Evolutionary conservation across 2,797 vertebrate genomes (phyloP).

Genomic region (Sparidentex hasta): DNA sequence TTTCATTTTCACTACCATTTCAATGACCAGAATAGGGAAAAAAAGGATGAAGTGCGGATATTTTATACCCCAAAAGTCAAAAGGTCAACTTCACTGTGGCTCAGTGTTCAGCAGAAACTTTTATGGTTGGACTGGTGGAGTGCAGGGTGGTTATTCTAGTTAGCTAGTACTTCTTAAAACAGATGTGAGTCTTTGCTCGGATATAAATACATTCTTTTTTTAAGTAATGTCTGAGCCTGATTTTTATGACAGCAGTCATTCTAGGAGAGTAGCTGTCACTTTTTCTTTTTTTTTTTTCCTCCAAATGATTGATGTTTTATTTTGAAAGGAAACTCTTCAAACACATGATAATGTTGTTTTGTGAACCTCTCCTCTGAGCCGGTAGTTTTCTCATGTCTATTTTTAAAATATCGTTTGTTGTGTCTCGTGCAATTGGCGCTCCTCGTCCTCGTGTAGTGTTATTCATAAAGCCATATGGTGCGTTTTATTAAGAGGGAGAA

Average conservation of each 20-base stretch:
- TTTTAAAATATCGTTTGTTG: slow-evolving; percentile 58
- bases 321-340: slow-evolving; percentile 48
- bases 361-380: slow-evolving; percentile 19
- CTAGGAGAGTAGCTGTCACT: background rate
- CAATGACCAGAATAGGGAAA: too few relatives aligned
- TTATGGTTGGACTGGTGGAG: too few relatives aligned
- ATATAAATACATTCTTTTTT: slow-evolving; percentile 44
- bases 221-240: slow-evolving; percentile 10
- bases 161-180: slow-evolving; percentile 14
- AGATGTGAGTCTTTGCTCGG: slow-evolving; percentile 1
- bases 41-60: too few relatives aligned
- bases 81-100: too few relatives aligned
- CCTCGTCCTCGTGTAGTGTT: slow-evolving; percentile 7
- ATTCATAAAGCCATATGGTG: slow-evolving; percentile 46
- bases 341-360: slow-evolving; percentile 19
- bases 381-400: slow-evolving; percentile 44
- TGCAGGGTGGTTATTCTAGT: background rate
- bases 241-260: slow-evolving; percentile 43
- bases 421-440: slow-evolving; percentile 26
- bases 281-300: background rate
- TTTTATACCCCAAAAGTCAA: too few relatives aligned
- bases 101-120: too few relatives aligned
- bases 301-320: slow-evolving; percentile 45
- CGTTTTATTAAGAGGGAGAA: slow-evolving; percentile 42
- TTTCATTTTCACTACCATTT: too few relatives aligned